Base-by-base conservation (phyloP, 64 coral and sea anemone genomes). In the Cladopsammia gracilis region DNA sequence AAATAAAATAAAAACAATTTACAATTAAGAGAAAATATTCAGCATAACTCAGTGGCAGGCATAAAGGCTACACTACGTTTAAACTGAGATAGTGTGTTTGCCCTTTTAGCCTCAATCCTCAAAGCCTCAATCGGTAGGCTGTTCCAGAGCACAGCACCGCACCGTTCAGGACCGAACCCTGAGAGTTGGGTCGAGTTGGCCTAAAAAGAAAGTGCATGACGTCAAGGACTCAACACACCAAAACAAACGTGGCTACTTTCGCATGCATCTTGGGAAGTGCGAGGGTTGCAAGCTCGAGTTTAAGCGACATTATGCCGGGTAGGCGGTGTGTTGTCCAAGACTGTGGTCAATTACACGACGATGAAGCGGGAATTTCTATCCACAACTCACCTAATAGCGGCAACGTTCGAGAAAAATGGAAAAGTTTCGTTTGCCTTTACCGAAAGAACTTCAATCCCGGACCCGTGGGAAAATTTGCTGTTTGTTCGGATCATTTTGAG, bases 171-270 rank as follows among this genome's bases (percentile, higher is more conserved):
- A 79, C 19, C 34, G 56, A 57, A 79, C 48, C 49, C 0, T 79
- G 76, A 79, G 76, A 79, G 76, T 79, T 20, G 76, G 76, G 76
- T 46, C 76, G 10, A 79, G 76, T 79, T 6, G 46, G 45, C 76
- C 45, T 79, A 58, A 79, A 79, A 4, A 79, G 76, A 0, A 79
- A 79, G 76, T 79, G n/a, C n/a, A n/a, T n/a, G 76, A 58, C 46
- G 1, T 79, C 76, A 79, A 46, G 76, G 76, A 79, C 76, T 79
- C 76, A 79, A 79, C 50, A 48, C 48, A 79, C 49, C 15, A 79
- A 2, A 6, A 79, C 56, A 79, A 79, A 79, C 48, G 46, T 2
- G 76, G 76, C 76, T 54, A 20, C 48, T 79, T 46, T 53, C 47
- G 76, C 47, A 79, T 20, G 56, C 16, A 48, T 2, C 48, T 44